phyloP scores from a whole-genome alignment of 2,888 invertebrate genomes.

The Acanthosepion esculentum region DNA sequence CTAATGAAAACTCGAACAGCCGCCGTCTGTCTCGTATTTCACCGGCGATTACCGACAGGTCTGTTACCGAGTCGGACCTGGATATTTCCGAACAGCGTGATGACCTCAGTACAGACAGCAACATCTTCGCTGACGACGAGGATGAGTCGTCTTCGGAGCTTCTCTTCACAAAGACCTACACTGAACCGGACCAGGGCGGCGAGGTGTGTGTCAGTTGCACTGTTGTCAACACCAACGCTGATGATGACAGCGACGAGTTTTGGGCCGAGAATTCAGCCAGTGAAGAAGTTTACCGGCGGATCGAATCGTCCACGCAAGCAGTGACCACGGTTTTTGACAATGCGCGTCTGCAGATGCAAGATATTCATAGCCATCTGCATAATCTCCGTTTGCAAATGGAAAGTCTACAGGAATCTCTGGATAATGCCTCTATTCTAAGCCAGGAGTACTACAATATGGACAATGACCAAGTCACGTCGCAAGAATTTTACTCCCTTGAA shows the following conservation, averaged over 20 bases:
- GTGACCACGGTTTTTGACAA: constrained; percentile 63
- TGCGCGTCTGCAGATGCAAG: constrained; percentile 69
- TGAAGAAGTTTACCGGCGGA: constrained; percentile 57
- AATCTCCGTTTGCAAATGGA: constrained; percentile 67
- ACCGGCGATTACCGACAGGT: constrained; percentile 54
- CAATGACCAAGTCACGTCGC: background rate
- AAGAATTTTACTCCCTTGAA: background rate
- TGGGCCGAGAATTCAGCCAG: constrained; percentile 53
- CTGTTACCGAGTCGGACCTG: constrained; percentile 65
- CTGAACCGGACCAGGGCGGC: constrained; percentile 58
- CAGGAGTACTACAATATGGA: constrained; percentile 37
- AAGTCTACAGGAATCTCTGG: constrained; percentile 63
- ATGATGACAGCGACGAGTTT: constrained; percentile 56
- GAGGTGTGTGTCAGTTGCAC: constrained; percentile 55
- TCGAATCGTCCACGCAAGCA: constrained; percentile 60
- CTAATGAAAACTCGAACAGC: constrained; percentile 24
- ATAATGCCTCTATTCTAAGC: constrained; percentile 51
- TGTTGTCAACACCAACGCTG: constrained; percentile 52
- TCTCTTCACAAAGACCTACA: constrained; percentile 64
- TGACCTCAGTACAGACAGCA: constrained; percentile 65
- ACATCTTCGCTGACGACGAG: constrained; percentile 67
- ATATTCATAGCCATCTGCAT: constrained; percentile 67
- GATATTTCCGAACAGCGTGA: constrained; percentile 68
- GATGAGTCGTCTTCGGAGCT: constrained; percentile 56
- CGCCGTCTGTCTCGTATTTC: constrained; percentile 55